Base-by-base conservation (phyloP, 1,140 invertebrate genomes). In the Medauroidea extradentata region DNA sequence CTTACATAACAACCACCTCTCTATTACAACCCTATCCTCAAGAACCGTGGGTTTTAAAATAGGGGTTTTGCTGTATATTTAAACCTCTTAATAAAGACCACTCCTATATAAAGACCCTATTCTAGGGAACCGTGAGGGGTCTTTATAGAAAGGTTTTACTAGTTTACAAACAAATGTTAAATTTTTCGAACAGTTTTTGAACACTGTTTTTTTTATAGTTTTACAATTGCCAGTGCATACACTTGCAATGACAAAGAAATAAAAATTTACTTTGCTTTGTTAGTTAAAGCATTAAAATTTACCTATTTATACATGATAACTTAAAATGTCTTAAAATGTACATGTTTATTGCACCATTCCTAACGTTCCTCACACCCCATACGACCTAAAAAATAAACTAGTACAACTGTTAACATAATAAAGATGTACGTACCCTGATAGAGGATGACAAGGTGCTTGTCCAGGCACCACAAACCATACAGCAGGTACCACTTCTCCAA, bases 391-490 rank as follows among this genome's bases (percentile, higher is more conserved):
- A 16, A 46, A 46, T 11, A 16, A 16, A 16, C 14, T 46, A 46
- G 21, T 46, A 46, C 43, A 46, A 18, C 8, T 11, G 21, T 9
- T 46, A 11, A 16, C 21, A 7, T 9, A 7, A 18, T 39, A 23
- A 50, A 16, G 14, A 56, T 39, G 54, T 27, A 29, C 8, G 50
- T 63, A 69, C 71, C 75, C 71, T 76, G 70, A 66, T 80, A 80
- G 11, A 79, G 64, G 14, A 69, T 63, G 24, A 65, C 54, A 13
- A 76, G 61, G 65, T 79, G 73, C 63, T 74, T 79, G 42, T 80
- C 74, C 1, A 85, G 77, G 69, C 83, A 86, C 69, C 83, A 85
- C 5, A 89, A 64, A 42, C 75, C 78, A 62, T 70, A 79, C 4
- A 75, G 64, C 8, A 61, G 56, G 16, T 70, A 53, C 8, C 77